Base-by-base conservation (phyloP, 2,888 invertebrate species). In the Cryptus armator region DNA sequence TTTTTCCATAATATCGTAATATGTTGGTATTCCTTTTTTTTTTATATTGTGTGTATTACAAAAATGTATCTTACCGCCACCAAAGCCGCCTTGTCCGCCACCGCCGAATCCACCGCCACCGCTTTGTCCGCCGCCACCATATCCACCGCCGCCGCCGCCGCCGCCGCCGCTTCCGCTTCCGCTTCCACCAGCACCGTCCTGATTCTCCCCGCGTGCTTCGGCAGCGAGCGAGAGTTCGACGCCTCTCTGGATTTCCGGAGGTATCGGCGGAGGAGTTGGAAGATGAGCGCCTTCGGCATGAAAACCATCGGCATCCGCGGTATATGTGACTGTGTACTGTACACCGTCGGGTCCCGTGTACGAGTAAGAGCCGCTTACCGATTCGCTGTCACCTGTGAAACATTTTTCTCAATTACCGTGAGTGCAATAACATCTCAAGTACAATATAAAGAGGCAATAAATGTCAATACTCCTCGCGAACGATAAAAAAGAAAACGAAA, bases 191-290 rank as follows among this genome's bases (percentile, higher is more conserved):
- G 87, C 87, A 9, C 89, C 90, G 32, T 92, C 92, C 67, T 92
- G 92, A 86, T 92, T 92, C 66, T 92, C 92, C 3, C 92, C 92
- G 5, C 92, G 89, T 3, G 92, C 92, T 67, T 92, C 92, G 3
- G 92, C 92, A 10, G 92, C 92, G 1, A 92, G 88, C 0, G 92
- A 86, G 3, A 92, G 87, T 53, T 92, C 92, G 68, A 92, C 89
- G 3, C 92, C 92, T 43, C 92, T 87, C 81, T 92, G 92, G 71
- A 92, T 92, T 85, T 92, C 92, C 0, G 92, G 92, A 1, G 92
- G 92, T 0, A 92, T 92, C 10, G 92, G 92, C n/a, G 92, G 92
- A 10, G 92, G 91, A 0, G 92, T 92, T 3, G 92, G 92, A 6
- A 92, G 86, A 86, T 92, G 92, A 7, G 91, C 92, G 4, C 92